A percentile compares a stretch with the other conserved stretches of the same genome.
Conservation (phyloP, 2,113 vertebrate species). For the Macrotis lagotis region DNA sequence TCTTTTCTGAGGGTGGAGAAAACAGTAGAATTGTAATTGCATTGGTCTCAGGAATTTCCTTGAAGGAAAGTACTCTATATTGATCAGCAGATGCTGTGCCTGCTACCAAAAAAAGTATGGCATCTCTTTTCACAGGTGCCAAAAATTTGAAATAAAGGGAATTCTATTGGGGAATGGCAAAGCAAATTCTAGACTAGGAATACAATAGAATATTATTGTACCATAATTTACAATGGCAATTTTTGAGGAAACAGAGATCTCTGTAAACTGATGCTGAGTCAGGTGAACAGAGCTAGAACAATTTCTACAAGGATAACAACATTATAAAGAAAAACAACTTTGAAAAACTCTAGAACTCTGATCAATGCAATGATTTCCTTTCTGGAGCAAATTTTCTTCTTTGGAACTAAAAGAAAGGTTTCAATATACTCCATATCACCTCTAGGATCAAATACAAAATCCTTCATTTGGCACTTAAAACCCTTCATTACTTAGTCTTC, state of each 20-base stretch:
- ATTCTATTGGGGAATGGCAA: too few relatives aligned
- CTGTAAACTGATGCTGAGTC: too few relatives aligned
- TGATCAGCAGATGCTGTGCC: neutral
- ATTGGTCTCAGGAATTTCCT: neutral
- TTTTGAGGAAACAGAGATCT: too few relatives aligned
- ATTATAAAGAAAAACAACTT: too few relatives aligned
- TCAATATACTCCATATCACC: neutral
- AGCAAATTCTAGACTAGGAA: too few relatives aligned
- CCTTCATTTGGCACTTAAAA: neutral
- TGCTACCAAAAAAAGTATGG: neutral
- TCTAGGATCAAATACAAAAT: neutral
- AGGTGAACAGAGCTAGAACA: too few relatives aligned
- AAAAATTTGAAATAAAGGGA: too few relatives aligned
- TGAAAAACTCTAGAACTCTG: too few relatives aligned
- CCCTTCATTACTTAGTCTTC: neutral
- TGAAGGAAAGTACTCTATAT: neutral
- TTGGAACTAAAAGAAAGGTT: neutral
- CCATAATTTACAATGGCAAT: too few relatives aligned
- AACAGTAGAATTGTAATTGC: neutral
- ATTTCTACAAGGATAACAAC: too few relatives aligned
- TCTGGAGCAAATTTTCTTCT: neutral
- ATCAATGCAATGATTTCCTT: neutral
- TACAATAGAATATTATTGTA: too few relatives aligned
- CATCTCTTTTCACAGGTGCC: too few relatives aligned
- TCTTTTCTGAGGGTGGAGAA: neutral